Conservation (phyloP, 2,113 vertebrate genomes). For the Carlito syrichta region DNA sequence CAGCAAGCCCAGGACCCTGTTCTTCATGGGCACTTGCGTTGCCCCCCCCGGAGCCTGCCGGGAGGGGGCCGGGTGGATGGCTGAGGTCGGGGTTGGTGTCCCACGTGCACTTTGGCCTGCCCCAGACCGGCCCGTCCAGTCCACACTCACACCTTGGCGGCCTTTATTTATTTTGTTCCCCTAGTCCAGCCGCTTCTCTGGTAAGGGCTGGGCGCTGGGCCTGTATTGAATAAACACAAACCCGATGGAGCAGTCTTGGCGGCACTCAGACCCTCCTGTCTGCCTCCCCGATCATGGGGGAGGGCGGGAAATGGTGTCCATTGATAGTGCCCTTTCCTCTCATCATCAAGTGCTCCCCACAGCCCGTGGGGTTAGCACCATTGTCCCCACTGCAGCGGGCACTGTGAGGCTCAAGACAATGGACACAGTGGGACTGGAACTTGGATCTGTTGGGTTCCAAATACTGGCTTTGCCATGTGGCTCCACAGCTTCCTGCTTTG, state of each 20-base stretch:
- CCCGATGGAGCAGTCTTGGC: neutral
- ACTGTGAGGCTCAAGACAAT: neutral
- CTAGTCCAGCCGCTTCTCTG: neutral
- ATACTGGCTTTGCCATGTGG: neutral
- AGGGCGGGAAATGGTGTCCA: neutral
- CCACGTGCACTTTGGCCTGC: fast-evolving
- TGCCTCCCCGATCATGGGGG: neutral
- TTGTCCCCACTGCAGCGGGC: neutral
- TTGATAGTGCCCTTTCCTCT: fast-evolving
- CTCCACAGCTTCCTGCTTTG: neutral
- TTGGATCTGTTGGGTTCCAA: neutral
- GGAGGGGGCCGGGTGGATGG: neutral
- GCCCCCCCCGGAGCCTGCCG: neutral
- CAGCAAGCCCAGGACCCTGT: neutral
- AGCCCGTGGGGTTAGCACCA: fast-evolving
- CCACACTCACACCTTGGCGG: slow-evolving; percentile 5
- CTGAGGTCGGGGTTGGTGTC: neutral
- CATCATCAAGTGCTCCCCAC: fast-evolving
- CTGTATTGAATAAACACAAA: slow-evolving; percentile 65
- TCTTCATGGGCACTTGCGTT: fast-evolving
- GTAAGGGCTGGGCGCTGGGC: slow-evolving; percentile 34
- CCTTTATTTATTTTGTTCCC: slow-evolving; percentile 67
- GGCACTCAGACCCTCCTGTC: neutral
- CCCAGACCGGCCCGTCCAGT: neutral
- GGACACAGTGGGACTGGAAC: neutral